Base-by-base conservation (phyloP, 37 sponge, comb jelly and placozoan species). In the Ianthella basta region DNA sequence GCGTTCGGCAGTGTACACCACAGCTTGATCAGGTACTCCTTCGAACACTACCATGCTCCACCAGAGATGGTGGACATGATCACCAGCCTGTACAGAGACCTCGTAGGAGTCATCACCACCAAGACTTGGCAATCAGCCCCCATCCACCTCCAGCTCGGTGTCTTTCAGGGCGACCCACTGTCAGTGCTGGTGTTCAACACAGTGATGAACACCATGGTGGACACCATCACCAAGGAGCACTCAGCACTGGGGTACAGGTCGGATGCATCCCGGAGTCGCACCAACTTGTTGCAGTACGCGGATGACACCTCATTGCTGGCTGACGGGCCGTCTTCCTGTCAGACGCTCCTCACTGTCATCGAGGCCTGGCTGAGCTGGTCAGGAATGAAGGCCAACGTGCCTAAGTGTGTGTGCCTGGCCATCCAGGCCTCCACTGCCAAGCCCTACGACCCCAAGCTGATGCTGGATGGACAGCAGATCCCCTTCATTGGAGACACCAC, bases 101-200 rank as follows among this genome's bases (percentile, higher is more conserved):
- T 85, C 30, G 33, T 15, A 18, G 86, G 59, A 6, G 32, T 27
- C 4, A 79, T 77, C 54, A 59, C 25, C 27, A 59, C 86, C 50
- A 34, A 55, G 63, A 10, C 6, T 24, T 79, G 86, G 86, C 54
- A 33, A 29, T 70, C 72, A 12, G n/a, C 56, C 24, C 72, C 50
- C 30, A 55, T 83, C 56, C 72, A 41, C 30, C 33, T 83, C 19
- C 56, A 83, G 35, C 44, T 54, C 15, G 84, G 86, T 3, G 86
- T 85, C 24, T 85, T 68, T 66, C 86, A 85, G 44, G 86, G 86
- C 0, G 86, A 85, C 64, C 86, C 85, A 32, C 79, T 85, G 3
- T 85, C 86, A 40, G 86, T 85, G 25, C 56, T 85, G 18, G 38
- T 85, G 19, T 85, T 85, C 64, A 79, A 79, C 78, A 75, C 79